Evolutionary conservation across 2,113 vertebrate genomes (phyloP).

Genomic region (Embiotoca jacksoni): DNA sequence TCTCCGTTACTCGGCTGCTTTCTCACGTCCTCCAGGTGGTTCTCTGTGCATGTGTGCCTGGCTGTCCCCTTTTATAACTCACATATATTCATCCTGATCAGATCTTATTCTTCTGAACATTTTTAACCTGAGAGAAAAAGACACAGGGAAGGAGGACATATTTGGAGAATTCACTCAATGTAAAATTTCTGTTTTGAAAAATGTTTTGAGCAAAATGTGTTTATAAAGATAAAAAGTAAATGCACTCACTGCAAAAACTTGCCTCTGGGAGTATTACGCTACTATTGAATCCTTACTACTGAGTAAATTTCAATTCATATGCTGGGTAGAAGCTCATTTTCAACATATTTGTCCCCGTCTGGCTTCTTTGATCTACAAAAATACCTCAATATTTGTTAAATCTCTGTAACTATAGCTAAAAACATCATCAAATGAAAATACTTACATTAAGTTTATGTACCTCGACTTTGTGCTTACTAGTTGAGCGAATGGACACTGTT

Average conservation of each 20-base stretch:
- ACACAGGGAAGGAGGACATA: no score
- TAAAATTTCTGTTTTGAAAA: neutral
- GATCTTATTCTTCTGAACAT: slow-evolving; percentile 3
- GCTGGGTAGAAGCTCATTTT: neutral
- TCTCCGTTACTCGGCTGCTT: slow-evolving; percentile 43
- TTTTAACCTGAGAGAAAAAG: neutral
- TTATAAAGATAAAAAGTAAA: neutral
- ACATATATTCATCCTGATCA: slow-evolving; percentile 13
- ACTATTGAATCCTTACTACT: no score
- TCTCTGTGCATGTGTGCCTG: slow-evolving; percentile 50
- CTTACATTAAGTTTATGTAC: neutral
- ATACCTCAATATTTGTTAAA: neutral
- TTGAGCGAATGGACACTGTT: neutral
- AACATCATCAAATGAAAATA: no score
- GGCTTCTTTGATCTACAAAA: neutral
- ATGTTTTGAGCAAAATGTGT: neutral
- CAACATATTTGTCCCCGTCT: neutral
- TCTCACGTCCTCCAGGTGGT: slow-evolving; percentile 70
- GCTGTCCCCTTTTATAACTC: slow-evolving; percentile 56
- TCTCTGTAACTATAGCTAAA: neutral
- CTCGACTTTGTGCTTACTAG: neutral
- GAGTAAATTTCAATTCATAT: no score
- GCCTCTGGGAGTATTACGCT: no score
- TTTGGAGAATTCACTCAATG: no score
- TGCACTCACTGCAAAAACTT: no score